Percentiles rank a stretch among this genome's conserved stretches.
phyloP scores from a whole-genome alignment of 1,140 invertebrate species.

The Parasteatoda tepidariorum region DNA sequence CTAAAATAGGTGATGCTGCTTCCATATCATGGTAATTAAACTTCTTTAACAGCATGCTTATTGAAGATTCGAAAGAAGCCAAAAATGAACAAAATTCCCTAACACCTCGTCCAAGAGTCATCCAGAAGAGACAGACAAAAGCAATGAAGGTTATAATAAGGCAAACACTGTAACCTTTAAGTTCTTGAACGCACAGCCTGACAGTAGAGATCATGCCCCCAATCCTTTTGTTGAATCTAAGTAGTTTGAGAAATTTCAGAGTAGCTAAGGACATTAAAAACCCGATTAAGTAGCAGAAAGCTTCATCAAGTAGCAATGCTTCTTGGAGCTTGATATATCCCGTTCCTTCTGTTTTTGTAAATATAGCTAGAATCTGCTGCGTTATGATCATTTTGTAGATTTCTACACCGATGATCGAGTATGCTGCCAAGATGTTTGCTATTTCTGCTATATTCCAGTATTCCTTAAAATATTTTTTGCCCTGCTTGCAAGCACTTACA shows the following conservation, averaged over 20 bases:
- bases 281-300: slow-evolving; percentile 70
- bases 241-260: slow-evolving; percentile 72
- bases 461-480: slow-evolving; percentile 67
- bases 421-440: slow-evolving; percentile 68
- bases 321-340: slow-evolving; percentile 72
- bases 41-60: slow-evolving; percentile 73
- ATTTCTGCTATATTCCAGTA: slow-evolving; percentile 71
- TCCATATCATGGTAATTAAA: slow-evolving; percentile 71
- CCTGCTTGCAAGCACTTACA: slow-evolving; percentile 61
- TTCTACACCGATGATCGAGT: slow-evolving; percentile 68
- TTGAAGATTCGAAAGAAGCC: slow-evolving; percentile 69
- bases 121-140: slow-evolving; percentile 70
- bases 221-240: slow-evolving; percentile 73
- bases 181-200: slow-evolving; percentile 64
- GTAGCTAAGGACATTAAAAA: slow-evolving; percentile 71
- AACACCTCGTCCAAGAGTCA: slow-evolving; percentile 68
- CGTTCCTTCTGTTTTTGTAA: slow-evolving; percentile 70
- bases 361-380: slow-evolving; percentile 66
- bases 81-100: slow-evolving; percentile 70
- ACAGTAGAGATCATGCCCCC: slow-evolving; percentile 68
- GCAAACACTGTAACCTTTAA: slow-evolving; percentile 65
- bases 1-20: slow-evolving; percentile 67
- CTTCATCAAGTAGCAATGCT: slow-evolving; percentile 70
- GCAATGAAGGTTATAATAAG: slow-evolving; percentile 66
- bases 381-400: slow-evolving; percentile 68